Evolutionary conservation across 1,140 invertebrate genomes (phyloP).

Genomic region (Yoshiicerus persimilis): DNA sequence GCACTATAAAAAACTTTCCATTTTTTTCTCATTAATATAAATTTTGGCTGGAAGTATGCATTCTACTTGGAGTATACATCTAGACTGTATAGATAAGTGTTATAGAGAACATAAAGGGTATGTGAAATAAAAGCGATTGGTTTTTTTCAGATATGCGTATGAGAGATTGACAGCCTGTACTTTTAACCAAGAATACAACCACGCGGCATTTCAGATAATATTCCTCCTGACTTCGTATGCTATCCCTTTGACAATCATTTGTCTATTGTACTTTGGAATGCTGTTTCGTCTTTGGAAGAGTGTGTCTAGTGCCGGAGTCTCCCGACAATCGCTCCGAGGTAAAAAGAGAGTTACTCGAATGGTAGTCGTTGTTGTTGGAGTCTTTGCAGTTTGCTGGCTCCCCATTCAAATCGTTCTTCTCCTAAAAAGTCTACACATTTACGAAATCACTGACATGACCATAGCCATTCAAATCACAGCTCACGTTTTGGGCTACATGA

Average conservation of each 20-base stretch:
- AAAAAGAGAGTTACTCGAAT: conserved; percentile 89
- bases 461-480: conserved; percentile 78
- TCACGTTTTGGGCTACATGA: conserved; percentile 91
- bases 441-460: conserved; percentile 63
- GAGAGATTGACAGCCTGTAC: conserved; percentile 42
- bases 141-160: conserved; percentile 46
- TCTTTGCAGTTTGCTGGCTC: conserved; percentile 94
- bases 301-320: conserved; percentile 67
- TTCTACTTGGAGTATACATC: too few relatives aligned
- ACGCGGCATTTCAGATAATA: conserved; percentile 71
- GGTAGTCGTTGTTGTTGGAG: conserved; percentile 90
- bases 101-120: background rate
- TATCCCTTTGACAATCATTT: conserved; percentile 79
- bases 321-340: conserved; percentile 72
- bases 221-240: conserved; percentile 86
- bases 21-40: too few relatives aligned
- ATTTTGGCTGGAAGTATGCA: too few relatives aligned
- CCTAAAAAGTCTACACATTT: conserved; percentile 71
- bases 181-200: conserved; percentile 63
- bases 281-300: conserved; percentile 83
- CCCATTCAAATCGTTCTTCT: conserved; percentile 85
- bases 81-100: too few relatives aligned
- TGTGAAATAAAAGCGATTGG: background rate
- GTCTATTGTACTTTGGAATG: conserved; percentile 88
- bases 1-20: too few relatives aligned